phyloP scores from a whole-genome alignment of 2,113 vertebrate genomes.

The Clinocottus analis region DNA sequence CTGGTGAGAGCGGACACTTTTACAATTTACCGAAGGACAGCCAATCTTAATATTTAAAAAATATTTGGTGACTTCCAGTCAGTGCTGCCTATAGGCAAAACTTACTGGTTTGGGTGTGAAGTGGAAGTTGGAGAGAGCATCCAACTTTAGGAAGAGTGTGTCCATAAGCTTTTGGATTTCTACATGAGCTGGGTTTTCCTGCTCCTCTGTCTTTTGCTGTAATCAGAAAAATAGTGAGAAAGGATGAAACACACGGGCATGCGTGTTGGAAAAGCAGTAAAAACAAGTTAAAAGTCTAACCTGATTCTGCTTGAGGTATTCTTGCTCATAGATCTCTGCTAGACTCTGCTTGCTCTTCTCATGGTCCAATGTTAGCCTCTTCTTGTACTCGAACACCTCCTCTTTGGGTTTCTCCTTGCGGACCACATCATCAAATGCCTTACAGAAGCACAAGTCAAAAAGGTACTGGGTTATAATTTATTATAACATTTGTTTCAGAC shows the following conservation, averaged over 20 bases:
- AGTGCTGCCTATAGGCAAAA: conserved; percentile 35
- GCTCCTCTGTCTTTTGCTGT: conserved; percentile 90
- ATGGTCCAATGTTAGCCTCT: conserved; percentile 92
- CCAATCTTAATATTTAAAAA: background rate
- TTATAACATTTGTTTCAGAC: background rate
- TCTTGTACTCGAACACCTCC: conserved; percentile 93
- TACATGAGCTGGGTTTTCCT: conserved; percentile 89
- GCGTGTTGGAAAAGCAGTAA: background rate
- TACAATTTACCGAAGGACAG: background rate
- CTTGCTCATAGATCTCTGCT: conserved; percentile 95
- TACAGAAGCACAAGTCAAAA: conserved; percentile 38
- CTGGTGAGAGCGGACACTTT: background rate
- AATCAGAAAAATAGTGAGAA: conserved; percentile 19
- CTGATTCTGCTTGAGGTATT: conserved; percentile 93
- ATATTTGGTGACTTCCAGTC: background rate
- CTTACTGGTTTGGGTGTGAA: conserved; percentile 96
- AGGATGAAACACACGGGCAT: background rate
- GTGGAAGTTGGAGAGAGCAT: conserved; percentile 96
- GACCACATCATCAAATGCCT: conserved; percentile 97
- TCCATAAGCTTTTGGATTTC: conserved; percentile 97
- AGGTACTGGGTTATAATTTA: background rate
- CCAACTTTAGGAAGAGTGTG: conserved; percentile 92
- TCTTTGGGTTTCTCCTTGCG: conserved; percentile 97
- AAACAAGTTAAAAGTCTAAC: conserved; percentile 72
- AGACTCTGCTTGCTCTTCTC: conserved; percentile 98